Evolutionary conservation across 2,113 vertebrate genomes (phyloP), one percentile per base, ranked within the genome.

Genomic region (Xenopus laevis): DNA sequence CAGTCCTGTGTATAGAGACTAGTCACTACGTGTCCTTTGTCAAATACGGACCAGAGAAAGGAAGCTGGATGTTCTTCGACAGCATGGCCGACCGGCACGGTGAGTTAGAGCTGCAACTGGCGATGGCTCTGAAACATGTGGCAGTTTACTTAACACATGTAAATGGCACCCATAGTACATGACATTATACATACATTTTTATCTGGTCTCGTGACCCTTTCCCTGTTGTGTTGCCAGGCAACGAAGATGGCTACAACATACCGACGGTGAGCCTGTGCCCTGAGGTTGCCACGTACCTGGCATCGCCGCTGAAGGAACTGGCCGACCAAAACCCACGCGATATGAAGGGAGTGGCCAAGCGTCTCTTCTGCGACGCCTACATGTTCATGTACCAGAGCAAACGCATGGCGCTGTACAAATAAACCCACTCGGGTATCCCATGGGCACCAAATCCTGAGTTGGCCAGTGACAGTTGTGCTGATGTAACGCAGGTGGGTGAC

Each of bases 11-110:
- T 84, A 97, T 97, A 0, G 94, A 97, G 84, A 97, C 93, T 40
- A 96, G 95, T 27, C 95, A 96, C 81, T 96, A 96, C 0, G 94
- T 96, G 53, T 91, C 94, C 78, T 97, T 97, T 0, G 87, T 96
- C 74, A 94, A 94, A 13, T 82, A 96, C 0, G 95, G 94, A 10
- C 90, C 91, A 0, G 69, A 83, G 15, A 79, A 60, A 0, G 21
- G 85, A 0, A 87, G 94, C 84, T 97, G 95, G 95, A 90, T 96
- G 86, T 97, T 97, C 82, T 97, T 95, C 0, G 95, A 97, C 86
- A 97, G 95, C 85, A 97, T 97, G 95, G 93, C 95, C 0, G 95
- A 97, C 85, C 84, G 95, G 71, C 65, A 91, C 0, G 95, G 94
- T 94, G 81, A 88, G 89, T 27, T 27, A 27, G 23, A 27, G 23